Evolutionary conservation across 2,113 vertebrate species (phyloP), one percentile per base, ranked within the genome.

Genomic region (Chloebia gouldiae): DNA sequence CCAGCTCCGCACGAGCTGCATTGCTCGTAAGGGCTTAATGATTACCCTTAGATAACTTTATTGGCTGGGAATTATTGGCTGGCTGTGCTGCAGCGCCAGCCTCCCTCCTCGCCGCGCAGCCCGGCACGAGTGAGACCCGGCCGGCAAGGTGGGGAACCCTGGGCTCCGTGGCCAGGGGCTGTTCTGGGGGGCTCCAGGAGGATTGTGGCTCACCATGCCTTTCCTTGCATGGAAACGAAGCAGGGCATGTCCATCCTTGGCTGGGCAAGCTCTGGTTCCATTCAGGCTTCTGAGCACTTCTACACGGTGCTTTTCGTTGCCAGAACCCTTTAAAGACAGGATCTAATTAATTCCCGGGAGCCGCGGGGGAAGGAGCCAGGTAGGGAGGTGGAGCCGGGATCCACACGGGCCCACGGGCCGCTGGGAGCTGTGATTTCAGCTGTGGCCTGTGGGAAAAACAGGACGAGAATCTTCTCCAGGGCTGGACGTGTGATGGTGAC

Each of bases 31-130:
- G 95, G 69, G 40, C 60, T 92, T 85, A 92, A 86, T 94, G 93
- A 95, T 95, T 47, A 75, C 92, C 81, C 92, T 81, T 6, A 63
- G 95, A 84, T 76, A 91, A 91, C 95, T 92, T 91, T 65, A 92
- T 93, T 92, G 95, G 92, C 92, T 71, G 88, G 50, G 88, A 76
- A 80, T 82, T 86, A 88, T 93, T 22, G 92, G 90, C 92, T 61
- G 72, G 31, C 64, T 64, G 14, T 90, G 95, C 95, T 81, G 86
- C 93, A 86, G 54, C 82, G 11, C 28, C 76, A 66, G 2, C 64
- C 72, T 83, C 84, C 69, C 35, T 61, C 68, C n/a, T 15, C 60
- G 4, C 53, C n/a, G 61, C 6, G 0, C 16, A 22, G 59, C 37
- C 78, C 35, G 80, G 70, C 53, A 42, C 45, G 4, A 37, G 78